Conservation (phyloP, 1,140 invertebrate species). For the silkworm (Bombyx mori) region DNA sequence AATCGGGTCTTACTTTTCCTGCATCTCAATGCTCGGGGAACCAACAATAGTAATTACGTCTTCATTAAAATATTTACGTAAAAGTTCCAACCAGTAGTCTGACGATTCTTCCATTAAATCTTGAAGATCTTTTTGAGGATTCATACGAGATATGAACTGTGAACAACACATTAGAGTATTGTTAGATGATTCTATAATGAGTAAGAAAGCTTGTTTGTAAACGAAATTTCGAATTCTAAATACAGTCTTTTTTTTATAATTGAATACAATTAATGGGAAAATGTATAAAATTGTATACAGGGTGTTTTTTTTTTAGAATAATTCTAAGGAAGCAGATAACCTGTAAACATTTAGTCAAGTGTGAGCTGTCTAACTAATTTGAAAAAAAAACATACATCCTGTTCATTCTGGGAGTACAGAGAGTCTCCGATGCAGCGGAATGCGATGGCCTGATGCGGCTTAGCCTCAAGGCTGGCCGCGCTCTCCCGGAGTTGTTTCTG, state of each 20-base stretch:
- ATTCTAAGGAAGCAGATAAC: no score
- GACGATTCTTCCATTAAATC: conserved; percentile 75
- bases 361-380: no score
- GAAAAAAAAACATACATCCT: conserved; percentile 76
- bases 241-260: no score
- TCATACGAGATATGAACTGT: conserved; percentile 81
- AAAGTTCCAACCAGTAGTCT: conserved; percentile 80
- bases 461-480: conserved; percentile 81
- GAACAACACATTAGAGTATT: conserved; percentile 17
- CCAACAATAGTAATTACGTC: conserved; percentile 59
- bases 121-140: conserved; percentile 77
- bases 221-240: no score
- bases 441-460: conserved; percentile 82
- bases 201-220: no score
- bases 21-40: conserved; percentile 52
- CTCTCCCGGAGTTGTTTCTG: conserved; percentile 80
- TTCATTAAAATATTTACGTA: conserved; percentile 81
- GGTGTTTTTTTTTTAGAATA: background rate
- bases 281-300: background rate
- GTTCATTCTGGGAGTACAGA: conserved; percentile 82
- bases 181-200: no score
- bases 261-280: background rate
- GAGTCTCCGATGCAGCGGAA: conserved; percentile 86
- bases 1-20: conserved; percentile 38
- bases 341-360: no score